Base-by-base conservation (phyloP, 1,140 invertebrate species). In the Bicyclus anynana region DNA sequence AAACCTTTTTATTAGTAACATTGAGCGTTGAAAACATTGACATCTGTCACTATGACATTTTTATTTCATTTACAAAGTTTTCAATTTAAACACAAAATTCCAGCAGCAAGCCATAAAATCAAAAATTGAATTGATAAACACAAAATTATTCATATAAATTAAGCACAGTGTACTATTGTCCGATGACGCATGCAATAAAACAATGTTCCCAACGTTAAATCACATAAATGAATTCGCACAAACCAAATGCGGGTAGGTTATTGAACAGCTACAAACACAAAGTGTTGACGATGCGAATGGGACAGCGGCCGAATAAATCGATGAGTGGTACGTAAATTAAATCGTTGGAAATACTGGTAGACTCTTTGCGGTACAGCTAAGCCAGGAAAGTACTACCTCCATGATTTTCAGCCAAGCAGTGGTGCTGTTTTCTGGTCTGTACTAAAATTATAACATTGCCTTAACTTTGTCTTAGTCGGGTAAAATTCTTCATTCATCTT, bases 261-360 rank as follows among this genome's bases (percentile, higher is more conserved):
- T n/a, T n/a, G 14, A 12, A 33, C 17, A 26, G 10, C 21, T 10
- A 18, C 26, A 35, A n/a, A 10, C 29, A 37, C 47, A n/a, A 51
- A 21, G 6, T 18, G 38, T 53, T n/a, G 26, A 29, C 38, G 29
- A 44, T 53, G 33, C 29, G 6, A 42, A 53, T 53, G 51, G 38
- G 38, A 29, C 51, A 53, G 9, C 6, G 37, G 20, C 21, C 14
- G 4, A 23, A 17, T 53, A 44, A 26, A 27, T n/a, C 20, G 14
- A 40, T 21, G 12, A 23, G 23, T 10, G 18, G 51, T 29, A n/a
- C n/a, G n/a, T n/a, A 42, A 53, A 21, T 53, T 42, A 38, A 37
- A 20, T 14, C 5, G 10, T 33, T 29, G 20, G 40, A 17, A 20
- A 44, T 44, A 12, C 3, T 44, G 20, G n/a, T 20, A 44, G 3